Conservation (phyloP, 2,113 vertebrate species). For the Cranoglanis bouderius region DNA sequence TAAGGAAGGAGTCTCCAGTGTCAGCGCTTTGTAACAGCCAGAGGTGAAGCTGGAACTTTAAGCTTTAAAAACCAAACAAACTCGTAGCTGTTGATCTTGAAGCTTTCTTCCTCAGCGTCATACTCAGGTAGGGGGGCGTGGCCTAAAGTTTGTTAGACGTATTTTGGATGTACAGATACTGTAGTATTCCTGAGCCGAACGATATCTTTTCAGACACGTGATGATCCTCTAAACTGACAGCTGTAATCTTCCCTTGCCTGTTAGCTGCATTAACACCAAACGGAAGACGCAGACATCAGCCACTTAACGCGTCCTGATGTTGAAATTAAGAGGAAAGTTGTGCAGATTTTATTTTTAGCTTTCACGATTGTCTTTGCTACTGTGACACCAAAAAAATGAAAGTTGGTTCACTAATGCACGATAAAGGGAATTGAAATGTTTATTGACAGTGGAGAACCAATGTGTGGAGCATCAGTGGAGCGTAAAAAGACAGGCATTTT, state of each 20-base stretch:
- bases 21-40: background rate
- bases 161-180: background rate
- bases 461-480: constrained; percentile 28
- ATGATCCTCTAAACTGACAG: background rate
- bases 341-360: background rate
- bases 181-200: background rate
- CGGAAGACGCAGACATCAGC: background rate
- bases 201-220: background rate
- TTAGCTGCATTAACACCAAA: background rate
- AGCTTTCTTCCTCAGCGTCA: too few species aligned
- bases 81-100: too few species aligned
- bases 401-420: background rate
- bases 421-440: background rate
- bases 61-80: too few species aligned
- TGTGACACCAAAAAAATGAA: background rate
- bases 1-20: background rate
- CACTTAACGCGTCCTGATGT: background rate
- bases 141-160: background rate
- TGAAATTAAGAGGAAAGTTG: background rate
- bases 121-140: too few species aligned
- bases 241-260: background rate
- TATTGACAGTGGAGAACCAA: background rate
- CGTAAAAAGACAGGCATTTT: constrained; percentile 36
- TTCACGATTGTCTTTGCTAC: background rate
- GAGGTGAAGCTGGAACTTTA: background rate